phyloP scores from a whole-genome alignment of 2,113 vertebrate species.

The Capreolus pygargus region DNA sequence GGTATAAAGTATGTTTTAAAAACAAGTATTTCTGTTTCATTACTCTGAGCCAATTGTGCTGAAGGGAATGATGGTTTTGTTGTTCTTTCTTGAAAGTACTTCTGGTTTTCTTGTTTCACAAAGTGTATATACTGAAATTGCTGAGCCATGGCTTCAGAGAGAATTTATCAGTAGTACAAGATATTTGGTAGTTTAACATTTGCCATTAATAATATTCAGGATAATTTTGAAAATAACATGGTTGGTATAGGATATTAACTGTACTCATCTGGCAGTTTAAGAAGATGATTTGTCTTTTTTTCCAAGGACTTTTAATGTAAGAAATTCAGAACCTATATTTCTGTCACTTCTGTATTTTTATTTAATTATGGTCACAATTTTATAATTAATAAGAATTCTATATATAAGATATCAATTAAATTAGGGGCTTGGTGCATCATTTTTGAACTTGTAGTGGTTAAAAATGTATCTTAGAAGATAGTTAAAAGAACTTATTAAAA shows the following conservation, averaged over 20 bases:
- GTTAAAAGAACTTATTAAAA: conserved; percentile 61
- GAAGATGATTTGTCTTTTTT: conserved; percentile 29
- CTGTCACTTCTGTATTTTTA: conserved; percentile 17
- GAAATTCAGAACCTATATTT: conserved; percentile 11
- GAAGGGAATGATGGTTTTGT: conserved; percentile 9
- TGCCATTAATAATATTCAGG: conserved; percentile 22
- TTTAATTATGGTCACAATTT: conserved; percentile 44
- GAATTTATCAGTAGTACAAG: not conserved
- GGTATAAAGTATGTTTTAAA: conserved; percentile 60
- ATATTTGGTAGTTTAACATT: conserved; percentile 30
- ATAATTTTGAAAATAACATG: conserved; percentile 16
- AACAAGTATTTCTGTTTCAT: conserved; percentile 55
- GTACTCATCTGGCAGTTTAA: not conserved
- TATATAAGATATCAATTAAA: conserved; percentile 37
- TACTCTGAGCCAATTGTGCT: not conserved
- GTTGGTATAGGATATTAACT: conserved; percentile 29
- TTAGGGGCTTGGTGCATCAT: not conserved
- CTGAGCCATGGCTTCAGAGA: not conserved
- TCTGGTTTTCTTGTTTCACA: conserved; percentile 33
- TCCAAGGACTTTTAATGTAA: conserved; percentile 26
- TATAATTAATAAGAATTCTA: conserved; percentile 34
- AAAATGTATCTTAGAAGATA: conserved; percentile 42
- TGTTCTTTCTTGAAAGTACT: conserved; percentile 3
- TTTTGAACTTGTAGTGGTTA: conserved; percentile 54
- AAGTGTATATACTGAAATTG: not conserved